These are phyloP conservation scores for Platorchestia sp. DNA, from an alignment of 1,140 invertebrate species.

Conservation along the genomic window DNA sequence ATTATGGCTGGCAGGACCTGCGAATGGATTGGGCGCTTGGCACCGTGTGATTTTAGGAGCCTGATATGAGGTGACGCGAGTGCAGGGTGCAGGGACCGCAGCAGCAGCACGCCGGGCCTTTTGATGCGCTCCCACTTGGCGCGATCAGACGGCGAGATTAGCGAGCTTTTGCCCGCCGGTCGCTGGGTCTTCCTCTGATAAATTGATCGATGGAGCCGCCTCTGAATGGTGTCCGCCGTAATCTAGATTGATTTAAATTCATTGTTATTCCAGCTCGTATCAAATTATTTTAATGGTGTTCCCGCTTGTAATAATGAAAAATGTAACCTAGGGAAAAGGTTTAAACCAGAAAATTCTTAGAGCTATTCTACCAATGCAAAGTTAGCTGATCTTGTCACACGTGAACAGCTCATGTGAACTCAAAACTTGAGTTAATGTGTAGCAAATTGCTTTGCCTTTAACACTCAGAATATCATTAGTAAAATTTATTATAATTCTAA, in stretches of 20 bases:
- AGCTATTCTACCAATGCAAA: neutral
- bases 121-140: neutral
- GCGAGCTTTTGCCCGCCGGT: conserved; percentile 18
- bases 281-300: neutral
- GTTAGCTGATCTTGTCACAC: neutral
- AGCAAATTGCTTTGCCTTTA: neutral
- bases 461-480: too few relatives aligned
- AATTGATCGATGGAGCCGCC: conserved; percentile 23
- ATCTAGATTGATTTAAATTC: conserved; percentile 25
- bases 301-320: neutral
- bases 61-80: neutral
- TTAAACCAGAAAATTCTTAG: neutral
- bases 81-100: too few relatives aligned
- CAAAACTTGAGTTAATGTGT: neutral
- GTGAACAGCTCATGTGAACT: neutral
- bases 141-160: conserved; percentile 4
- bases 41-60: neutral
- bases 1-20: too few relatives aligned
- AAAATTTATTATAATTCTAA: neutral
- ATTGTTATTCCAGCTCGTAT: neutral
- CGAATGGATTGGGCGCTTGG: too few relatives aligned
- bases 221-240: conserved; percentile 15
- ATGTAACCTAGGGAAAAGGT: neutral
- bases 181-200: conserved; percentile 24
- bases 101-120: too few relatives aligned